These are phyloP conservation scores for Coregonus suidteri DNA, from an alignment of 2,797 vertebrate species.

Conservation along the genomic window DNA sequence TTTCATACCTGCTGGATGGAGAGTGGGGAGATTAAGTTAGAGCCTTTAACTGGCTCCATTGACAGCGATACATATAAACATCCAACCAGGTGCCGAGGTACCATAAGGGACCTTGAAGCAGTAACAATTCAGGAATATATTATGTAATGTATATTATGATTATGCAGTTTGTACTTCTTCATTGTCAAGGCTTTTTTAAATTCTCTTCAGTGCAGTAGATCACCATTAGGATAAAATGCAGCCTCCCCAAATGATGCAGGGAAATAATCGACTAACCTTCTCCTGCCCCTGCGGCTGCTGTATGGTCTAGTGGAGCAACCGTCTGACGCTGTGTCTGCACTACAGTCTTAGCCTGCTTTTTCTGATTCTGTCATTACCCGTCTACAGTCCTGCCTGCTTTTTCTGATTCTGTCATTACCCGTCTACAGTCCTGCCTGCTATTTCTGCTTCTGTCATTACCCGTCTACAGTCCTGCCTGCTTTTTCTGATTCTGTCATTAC, in stretches of 20 bases:
- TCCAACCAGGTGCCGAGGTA: not conserved
- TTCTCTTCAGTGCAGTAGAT: not conserved
- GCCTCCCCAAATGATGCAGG: not conserved
- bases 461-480: too few species aligned
- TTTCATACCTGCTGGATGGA: not conserved
- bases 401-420: too few species aligned
- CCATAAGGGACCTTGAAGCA: not conserved
- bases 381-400: too few species aligned
- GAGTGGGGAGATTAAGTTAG: not conserved
- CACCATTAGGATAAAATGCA: not conserved
- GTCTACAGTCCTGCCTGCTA: too few species aligned
- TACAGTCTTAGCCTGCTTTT: not conserved
- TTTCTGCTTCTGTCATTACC: too few species aligned
- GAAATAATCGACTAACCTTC: not conserved
- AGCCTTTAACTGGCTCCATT: not conserved
- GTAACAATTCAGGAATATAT: not conserved
- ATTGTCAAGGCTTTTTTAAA: not conserved
- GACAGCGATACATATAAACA: not conserved
- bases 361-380: too few species aligned
- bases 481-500: too few species aligned
- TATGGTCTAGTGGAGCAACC: not conserved
- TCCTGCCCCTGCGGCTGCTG: not conserved
- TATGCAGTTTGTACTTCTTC: not conserved
- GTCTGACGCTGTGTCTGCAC: not conserved
- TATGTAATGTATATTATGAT: not conserved